phyloP scores from a whole-genome alignment of 1,140 invertebrate genomes.

The Oncopeltus fasciatus region DNA sequence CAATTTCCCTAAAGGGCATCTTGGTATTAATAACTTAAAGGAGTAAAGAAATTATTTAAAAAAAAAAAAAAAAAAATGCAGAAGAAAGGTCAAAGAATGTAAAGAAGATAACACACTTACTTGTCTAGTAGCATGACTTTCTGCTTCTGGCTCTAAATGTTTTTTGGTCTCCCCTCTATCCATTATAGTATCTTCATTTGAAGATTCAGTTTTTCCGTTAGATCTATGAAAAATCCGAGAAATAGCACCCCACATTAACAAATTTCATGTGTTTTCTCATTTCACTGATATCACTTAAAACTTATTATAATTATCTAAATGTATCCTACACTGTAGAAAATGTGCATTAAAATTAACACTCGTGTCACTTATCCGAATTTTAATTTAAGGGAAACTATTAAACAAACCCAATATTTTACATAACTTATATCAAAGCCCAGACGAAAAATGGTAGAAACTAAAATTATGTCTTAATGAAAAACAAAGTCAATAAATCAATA shows the following conservation, averaged over 20 bases:
- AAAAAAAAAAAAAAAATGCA: too few species aligned
- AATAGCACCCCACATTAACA: slow-evolving; percentile 19
- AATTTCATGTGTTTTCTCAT: slow-evolving; percentile 1
- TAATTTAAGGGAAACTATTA: not conserved
- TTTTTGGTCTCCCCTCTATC: slow-evolving; percentile 11
- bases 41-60: too few species aligned
- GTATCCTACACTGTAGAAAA: not conserved
- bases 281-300: not conserved
- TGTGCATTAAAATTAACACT: not conserved
- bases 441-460: not conserved
- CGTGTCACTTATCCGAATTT: not conserved
- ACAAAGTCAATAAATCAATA: not conserved
- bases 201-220: slow-evolving; percentile 6
- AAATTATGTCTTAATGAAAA: not conserved
- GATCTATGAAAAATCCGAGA: slow-evolving; percentile 15
- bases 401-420: not conserved
- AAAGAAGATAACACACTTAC: too few species aligned
- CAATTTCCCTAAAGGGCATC: too few species aligned
- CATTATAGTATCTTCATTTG: slow-evolving; percentile 15
- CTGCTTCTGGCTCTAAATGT: slow-evolving; percentile 1
- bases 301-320: not conserved
- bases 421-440: not conserved
- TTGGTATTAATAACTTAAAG: too few species aligned
- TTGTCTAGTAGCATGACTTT: slow-evolving; percentile 15
- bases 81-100: too few species aligned